Conservation (phyloP, 2,888 invertebrate genomes). For the Pilophorus perplexus region DNA sequence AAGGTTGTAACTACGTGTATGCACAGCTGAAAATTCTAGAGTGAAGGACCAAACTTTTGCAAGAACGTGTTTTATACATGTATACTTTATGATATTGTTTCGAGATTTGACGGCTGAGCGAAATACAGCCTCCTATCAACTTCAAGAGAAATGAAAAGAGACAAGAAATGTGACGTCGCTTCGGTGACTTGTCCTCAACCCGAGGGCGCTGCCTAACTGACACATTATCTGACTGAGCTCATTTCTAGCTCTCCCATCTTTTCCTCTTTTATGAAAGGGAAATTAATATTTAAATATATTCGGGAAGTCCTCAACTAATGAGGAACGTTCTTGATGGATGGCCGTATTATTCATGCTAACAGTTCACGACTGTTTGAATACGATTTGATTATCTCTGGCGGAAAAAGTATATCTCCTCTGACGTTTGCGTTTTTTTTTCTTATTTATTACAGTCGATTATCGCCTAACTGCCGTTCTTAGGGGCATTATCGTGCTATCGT, state of each 20-base stretch:
- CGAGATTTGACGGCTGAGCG: too few relatives aligned
- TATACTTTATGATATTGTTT: too few relatives aligned
- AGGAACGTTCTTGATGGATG: background rate
- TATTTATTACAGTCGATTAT: background rate
- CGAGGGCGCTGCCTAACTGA: background rate
- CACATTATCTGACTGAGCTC: background rate
- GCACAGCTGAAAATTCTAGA: too few relatives aligned
- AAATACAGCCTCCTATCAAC: too few relatives aligned
- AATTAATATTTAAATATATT: conserved; percentile 12
- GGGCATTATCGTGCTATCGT: too few relatives aligned
- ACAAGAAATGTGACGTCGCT: too few relatives aligned
- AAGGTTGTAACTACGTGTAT: too few relatives aligned
- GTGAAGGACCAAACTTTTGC: too few relatives aligned
- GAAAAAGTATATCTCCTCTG: background rate
- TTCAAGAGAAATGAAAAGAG: too few relatives aligned
- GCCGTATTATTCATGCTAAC: conserved; percentile 14
- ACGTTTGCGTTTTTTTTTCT: background rate
- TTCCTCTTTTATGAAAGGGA: background rate
- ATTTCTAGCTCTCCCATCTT: background rate
- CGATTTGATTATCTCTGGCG: background rate
- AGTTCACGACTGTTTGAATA: conserved; percentile 7
- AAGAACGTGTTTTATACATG: too few relatives aligned
- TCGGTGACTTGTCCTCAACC: too few relatives aligned
- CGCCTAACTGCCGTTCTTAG: too few relatives aligned
- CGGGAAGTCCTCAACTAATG: background rate